phyloP scores from a whole-genome alignment of 2,797 vertebrate genomes.

The Acanthurus lineatus region DNA sequence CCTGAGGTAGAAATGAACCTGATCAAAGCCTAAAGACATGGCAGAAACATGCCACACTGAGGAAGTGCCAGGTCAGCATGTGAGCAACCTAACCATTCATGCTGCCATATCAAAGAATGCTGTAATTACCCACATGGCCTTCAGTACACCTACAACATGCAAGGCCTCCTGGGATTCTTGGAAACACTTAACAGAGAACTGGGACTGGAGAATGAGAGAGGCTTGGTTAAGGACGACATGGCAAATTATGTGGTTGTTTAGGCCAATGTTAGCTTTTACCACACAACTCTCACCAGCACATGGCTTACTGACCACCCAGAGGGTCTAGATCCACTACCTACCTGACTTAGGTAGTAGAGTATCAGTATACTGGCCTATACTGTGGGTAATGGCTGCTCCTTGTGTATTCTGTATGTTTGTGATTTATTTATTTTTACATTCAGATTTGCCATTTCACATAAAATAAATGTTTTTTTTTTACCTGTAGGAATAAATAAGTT shows the following conservation, averaged over 20 bases:
- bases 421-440: not conserved
- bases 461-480: not conserved
- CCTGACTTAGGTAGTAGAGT: not conserved
- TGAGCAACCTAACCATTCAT: slow-evolving; percentile 37
- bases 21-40: slow-evolving; percentile 44
- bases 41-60: slow-evolving; percentile 24
- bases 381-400: slow-evolving; percentile 7
- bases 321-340: slow-evolving; percentile 9
- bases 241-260: slow-evolving; percentile 54
- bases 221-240: slow-evolving; percentile 23
- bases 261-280: slow-evolving; percentile 53
- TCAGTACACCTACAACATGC: slow-evolving; percentile 52
- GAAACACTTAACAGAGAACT: slow-evolving; percentile 56
- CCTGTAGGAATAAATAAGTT: not conserved
- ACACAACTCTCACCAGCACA: slow-evolving; percentile 53
- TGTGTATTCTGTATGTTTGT: not conserved
- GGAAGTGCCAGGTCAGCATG: slow-evolving; percentile 54
- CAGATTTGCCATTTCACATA: not conserved
- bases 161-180: slow-evolving; percentile 48
- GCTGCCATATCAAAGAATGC: slow-evolving; percentile 39
- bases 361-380: not conserved
- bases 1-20: slow-evolving; percentile 10
- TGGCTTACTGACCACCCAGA: slow-evolving; percentile 61
- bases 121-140: slow-evolving; percentile 58
- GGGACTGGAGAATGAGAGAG: slow-evolving; percentile 52